Conservation (phyloP, 2,113 vertebrate species). For the Lucifuga dentata region DNA sequence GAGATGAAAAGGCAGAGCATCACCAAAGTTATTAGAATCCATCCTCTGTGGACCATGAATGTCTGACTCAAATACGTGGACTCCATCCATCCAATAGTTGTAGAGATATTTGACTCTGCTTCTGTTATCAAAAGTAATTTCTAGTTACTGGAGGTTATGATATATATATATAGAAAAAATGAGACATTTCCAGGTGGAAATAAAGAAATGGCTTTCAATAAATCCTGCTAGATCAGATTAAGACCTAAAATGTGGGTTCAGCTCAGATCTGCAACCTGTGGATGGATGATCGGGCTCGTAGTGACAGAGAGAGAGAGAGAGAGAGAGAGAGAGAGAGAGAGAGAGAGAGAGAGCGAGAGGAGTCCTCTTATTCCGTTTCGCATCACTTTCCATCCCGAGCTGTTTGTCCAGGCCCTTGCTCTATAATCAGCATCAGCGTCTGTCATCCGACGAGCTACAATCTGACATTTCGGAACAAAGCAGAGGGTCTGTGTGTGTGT, state of each 20-base stretch:
- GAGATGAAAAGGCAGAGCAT: too few relatives aligned
- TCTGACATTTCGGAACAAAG: conserved; percentile 72
- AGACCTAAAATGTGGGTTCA: conserved; percentile 20
- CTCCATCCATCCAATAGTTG: too few relatives aligned
- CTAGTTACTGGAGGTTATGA: too few relatives aligned
- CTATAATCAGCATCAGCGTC: conserved; percentile 64
- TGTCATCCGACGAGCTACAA: conserved; percentile 22
- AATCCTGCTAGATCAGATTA: conserved; percentile 20
- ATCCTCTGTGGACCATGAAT: too few relatives aligned
- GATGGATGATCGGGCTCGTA: conserved; percentile 32
- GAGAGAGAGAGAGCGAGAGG: conserved; percentile 5
- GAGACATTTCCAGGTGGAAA: background rate
- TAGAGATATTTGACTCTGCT: too few relatives aligned
- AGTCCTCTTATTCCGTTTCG: conserved; percentile 23
- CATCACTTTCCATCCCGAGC: conserved; percentile 35
- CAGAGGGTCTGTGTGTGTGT: background rate
- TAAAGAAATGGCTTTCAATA: background rate
- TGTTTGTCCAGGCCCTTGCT: conserved; percentile 39
- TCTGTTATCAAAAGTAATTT: too few relatives aligned
- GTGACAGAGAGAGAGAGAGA: conserved; percentile 23
- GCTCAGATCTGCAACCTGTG: conserved; percentile 29
- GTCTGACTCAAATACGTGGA: too few relatives aligned
- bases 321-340: background rate
- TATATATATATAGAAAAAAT: too few relatives aligned
- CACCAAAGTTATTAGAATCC: too few relatives aligned